Evolutionary conservation across 1,140 invertebrate species (phyloP).

Genomic region (Maconellicoccus hirsutus): DNA sequence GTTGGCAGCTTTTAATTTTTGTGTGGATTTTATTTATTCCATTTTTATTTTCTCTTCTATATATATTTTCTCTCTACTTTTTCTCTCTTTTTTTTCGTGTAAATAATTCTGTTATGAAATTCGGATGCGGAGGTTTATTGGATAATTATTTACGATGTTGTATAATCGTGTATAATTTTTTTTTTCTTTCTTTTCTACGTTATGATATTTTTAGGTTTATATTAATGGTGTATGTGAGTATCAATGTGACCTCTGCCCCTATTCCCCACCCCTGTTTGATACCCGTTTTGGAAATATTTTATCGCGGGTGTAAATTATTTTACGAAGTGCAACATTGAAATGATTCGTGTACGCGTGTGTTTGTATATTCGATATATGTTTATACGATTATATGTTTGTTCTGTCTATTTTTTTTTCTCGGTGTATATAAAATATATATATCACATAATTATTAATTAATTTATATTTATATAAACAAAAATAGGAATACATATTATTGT

Average conservation of each 20-base stretch:
- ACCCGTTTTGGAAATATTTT: neutral
- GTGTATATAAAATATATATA: slow-evolving; percentile 19
- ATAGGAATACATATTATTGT: slow-evolving; percentile 19
- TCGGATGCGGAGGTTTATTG: slow-evolving; percentile 4
- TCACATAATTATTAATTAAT: slow-evolving; percentile 14
- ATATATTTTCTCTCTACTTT: neutral
- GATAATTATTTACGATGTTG: neutral
- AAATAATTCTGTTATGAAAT: neutral
- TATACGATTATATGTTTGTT: neutral
- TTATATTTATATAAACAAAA: slow-evolving; percentile 22
- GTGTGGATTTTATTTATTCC: neutral
- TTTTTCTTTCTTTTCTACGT: neutral
- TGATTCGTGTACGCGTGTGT: neutral
- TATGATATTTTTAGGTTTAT: neutral
- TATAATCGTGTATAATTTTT: slow-evolving; percentile 20
- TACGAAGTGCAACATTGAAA: neutral
- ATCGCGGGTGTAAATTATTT: neutral
- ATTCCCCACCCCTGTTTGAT: neutral
- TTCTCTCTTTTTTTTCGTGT: neutral
- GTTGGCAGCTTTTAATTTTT: slow-evolving; percentile 2
- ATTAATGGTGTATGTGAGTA: neutral
- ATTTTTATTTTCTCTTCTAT: neutral
- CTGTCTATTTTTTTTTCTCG: neutral
- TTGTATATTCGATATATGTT: slow-evolving; percentile 15
- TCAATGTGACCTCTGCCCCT: no score